These are phyloP conservation scores for Tragelaphus oryx DNA, from an alignment of 2,797 vertebrate species.

Conservation along the genomic window DNA sequence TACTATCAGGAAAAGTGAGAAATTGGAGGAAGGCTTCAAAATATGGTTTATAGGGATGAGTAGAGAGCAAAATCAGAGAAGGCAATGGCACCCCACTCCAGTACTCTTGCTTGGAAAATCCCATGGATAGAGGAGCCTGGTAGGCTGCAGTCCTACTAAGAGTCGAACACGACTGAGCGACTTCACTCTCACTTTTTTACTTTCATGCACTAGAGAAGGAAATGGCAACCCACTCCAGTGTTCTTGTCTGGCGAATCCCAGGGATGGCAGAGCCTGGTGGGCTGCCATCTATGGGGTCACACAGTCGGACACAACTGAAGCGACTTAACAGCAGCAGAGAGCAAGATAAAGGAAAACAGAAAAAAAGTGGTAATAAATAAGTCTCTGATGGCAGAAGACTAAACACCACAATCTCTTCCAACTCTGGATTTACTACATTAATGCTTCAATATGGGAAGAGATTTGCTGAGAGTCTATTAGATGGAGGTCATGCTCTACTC, in stretches of 20 bases:
- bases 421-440: constrained; percentile 70
- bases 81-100: no score
- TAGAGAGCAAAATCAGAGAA: neutral
- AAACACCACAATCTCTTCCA: constrained; percentile 64
- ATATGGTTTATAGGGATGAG: constrained; percentile 5
- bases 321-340: neutral
- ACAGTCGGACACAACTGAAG: no score
- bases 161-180: no score
- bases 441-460: constrained; percentile 75
- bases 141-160: no score
- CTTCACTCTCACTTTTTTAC: no score
- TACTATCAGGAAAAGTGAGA: constrained; percentile 7
- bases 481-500: constrained; percentile 31
- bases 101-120: no score
- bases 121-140: no score
- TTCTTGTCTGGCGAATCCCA: no score
- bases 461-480: constrained; percentile 73
- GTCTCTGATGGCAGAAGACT: constrained; percentile 64
- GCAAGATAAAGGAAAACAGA: neutral
- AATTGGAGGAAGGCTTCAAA: constrained; percentile 11
- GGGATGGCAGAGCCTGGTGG: no score
- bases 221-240: no score
- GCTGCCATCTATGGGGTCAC: no score
- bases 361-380: constrained; percentile 46
- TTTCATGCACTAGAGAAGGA: no score